Evolutionary conservation across 2,797 vertebrate genomes (phyloP), one percentile per base, ranked within the genome.

Genomic region (Chanos chanos): DNA sequence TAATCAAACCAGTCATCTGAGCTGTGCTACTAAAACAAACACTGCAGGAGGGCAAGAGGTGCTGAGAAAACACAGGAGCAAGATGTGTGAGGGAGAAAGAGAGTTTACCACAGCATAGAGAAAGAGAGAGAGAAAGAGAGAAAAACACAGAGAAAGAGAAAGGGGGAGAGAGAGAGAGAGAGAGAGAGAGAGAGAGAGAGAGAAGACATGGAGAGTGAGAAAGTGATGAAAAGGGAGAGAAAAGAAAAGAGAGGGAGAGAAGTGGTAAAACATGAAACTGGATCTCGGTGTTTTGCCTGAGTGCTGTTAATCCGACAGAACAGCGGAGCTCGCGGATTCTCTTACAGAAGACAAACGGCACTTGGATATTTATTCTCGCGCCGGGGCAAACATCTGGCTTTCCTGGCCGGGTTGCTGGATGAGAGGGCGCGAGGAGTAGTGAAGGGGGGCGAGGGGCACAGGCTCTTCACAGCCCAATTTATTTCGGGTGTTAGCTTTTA

Each of bases 311-410:
- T 88, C 86, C 77, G 73, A 85, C 85, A 81, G 40, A 86, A 85
- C 66, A 80, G 82, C 77, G 76, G 73, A 76, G 78, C 77, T 76
- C 81, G 79, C 81, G 81, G 85, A 88, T 89, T 88, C 77, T 52
- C 79, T 83, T 86, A 84, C 85, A 84, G 81, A 83, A 73, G 54
- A 21, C 31, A 87, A 85, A 82, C 71, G 78, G 77, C 77, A 82
- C 84, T 82, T 81, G 82, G 84, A 85, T 87, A 83, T 88, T 87
- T 83, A 80, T 86, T 82, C 81, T 82, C 10, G 33, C 79, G 79
- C 50, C 53, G 85, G 84, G 76, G 72, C 80, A 86, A 87, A 87
- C 83, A 86, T 86, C 79, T 83, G 82, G 77, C 80, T 76, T 54
- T 39, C 71, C 53, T 18, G 19, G 3, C n/a, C 63, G 75, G 71